Base-by-base conservation (phyloP, 2,113 vertebrate genomes). In the Chelonoidis abingdonii region DNA sequence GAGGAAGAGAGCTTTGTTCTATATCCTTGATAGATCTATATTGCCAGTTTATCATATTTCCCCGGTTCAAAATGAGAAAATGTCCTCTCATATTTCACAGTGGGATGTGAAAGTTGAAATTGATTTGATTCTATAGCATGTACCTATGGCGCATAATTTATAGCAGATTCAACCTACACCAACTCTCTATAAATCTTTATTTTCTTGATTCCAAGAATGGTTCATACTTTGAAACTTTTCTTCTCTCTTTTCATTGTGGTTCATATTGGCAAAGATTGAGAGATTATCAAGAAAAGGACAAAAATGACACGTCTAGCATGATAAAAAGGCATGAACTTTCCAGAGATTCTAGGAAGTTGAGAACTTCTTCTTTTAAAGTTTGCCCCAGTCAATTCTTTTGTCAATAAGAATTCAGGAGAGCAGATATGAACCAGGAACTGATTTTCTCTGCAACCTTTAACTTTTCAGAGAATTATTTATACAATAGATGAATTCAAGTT, bases 51-150 rank as follows among this genome's bases (percentile, higher is more conserved):
- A 7, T 82, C 84, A 24, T 87, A 92, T 25, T 86, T 83, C 95
- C 83, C 88, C 89, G 56, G 80, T 69, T 86, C 52, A 89, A 35
- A 53, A 12, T 76, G 76, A 90, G 41, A 38, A 56, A 56, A 62
- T 1, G 25, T 81, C 87, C 72, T 85, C 83, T 83, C 90, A 89
- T 84, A 88, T 90, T 81, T 85, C 54, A 79, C 86, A 84, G n/a
- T 47, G 27, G 54, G n/a, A 53, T 92, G 87, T 92, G 44, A 93
- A 97, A 95, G 83, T 53, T 92, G 92, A 94, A 96, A 96, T 83
- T 47, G 94, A 94, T 69, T 92, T 90, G 86, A 16, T 21, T 89
- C 84, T 56, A 84, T 44, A 53, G 78, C 8, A 21, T 80, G n/a
- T 89, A 81, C 19, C 72, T 27, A 8, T 21, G 25, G 29, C 80